Evolutionary conservation across 2,113 vertebrate genomes (phyloP).

Genomic region (Cyrtonyx montezumae): DNA sequence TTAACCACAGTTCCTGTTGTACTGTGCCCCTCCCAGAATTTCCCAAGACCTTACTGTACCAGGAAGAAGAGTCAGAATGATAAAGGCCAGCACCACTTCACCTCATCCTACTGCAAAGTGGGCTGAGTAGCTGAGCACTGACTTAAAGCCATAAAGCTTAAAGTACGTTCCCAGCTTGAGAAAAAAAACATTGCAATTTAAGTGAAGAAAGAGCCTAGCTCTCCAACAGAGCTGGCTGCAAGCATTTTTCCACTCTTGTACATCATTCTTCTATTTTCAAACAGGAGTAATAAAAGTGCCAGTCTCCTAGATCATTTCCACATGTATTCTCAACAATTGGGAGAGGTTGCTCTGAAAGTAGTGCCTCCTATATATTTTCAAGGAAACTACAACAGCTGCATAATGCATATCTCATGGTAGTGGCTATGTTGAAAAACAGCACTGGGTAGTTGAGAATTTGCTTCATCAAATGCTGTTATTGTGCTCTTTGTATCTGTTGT

Average conservation of each 20-base stretch:
- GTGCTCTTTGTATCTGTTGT: too few relatives aligned
- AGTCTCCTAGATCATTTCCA: neutral
- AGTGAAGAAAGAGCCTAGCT: neutral
- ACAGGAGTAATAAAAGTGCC: neutral
- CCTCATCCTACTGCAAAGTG: neutral
- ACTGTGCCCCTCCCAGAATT: neutral
- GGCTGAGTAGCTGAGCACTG: neutral
- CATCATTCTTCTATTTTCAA: neutral
- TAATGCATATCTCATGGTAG: too few relatives aligned
- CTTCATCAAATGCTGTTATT: too few relatives aligned
- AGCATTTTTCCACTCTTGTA: neutral
- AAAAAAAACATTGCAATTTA: neutral
- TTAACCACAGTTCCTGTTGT: rapidly evolving
- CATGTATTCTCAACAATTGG: neutral
- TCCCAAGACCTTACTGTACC: neutral
- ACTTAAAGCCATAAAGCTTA: neutral
- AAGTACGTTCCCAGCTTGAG: neutral
- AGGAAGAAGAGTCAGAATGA: neutral
- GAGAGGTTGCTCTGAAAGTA: too few relatives aligned
- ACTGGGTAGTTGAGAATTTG: too few relatives aligned
- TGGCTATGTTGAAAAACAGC: too few relatives aligned
- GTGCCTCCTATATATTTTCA: too few relatives aligned
- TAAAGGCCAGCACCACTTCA: neutral
- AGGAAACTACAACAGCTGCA: too few relatives aligned
- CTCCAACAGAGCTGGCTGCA: neutral